phyloP scores from a whole-genome alignment of 2,113 vertebrate species.

The Podiceps cristatus region DNA sequence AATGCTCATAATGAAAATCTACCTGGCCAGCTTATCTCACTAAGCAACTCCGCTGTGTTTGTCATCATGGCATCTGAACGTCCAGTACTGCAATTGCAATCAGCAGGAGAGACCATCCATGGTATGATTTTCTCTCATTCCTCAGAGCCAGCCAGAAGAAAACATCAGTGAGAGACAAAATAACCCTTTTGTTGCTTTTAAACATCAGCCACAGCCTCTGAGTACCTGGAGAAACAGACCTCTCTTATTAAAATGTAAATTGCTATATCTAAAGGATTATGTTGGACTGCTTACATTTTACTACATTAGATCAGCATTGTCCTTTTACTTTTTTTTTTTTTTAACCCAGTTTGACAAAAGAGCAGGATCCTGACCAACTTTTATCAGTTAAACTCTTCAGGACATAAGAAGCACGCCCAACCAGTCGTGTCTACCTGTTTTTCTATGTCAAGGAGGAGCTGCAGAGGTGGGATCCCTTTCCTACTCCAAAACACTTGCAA shows the following conservation, averaged over 20 bases:
- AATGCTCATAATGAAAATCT: background rate
- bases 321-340: background rate
- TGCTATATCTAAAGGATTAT: background rate
- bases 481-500: background rate
- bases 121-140: background rate
- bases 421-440: background rate
- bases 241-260: background rate
- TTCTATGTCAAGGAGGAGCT: background rate
- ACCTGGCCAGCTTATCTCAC: background rate
- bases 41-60: background rate
- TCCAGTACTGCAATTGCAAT: background rate
- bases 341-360: background rate
- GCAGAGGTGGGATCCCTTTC: background rate
- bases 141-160: background rate
- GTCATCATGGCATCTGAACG: background rate
- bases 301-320: background rate
- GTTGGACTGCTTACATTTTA: background rate
- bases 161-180: background rate
- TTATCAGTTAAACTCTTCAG: background rate
- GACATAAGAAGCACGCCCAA: background rate
- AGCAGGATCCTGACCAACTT: background rate
- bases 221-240: background rate
- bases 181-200: background rate
- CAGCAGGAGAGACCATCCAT: background rate
- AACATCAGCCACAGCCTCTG: background rate